Conservation (phyloP, 2,113 vertebrate genomes). For the Coracopsis vasa region DNA sequence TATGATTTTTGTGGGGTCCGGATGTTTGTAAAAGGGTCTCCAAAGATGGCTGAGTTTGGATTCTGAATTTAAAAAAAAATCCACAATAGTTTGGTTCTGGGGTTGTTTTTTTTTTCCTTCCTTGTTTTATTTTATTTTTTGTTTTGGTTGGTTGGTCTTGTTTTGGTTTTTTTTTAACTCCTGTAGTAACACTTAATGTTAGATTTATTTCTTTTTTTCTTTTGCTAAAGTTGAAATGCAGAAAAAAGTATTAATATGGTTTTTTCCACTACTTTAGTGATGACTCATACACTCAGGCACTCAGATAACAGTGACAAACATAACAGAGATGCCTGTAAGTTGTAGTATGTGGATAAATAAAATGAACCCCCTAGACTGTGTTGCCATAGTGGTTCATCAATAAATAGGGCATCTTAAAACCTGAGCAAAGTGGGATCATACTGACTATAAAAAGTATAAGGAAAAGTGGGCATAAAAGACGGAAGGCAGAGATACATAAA, state of each 20-base stretch:
- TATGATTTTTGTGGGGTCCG: conserved; percentile 65
- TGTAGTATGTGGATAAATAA: background rate
- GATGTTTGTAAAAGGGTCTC: conserved; percentile 59
- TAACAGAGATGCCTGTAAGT: background rate
- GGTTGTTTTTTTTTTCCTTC: background rate
- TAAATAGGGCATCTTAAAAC: conserved; percentile 21
- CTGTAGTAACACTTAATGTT: conserved; percentile 25
- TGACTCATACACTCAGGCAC: conserved; percentile 15
- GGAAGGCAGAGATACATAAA: conserved; percentile 30
- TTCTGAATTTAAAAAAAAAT: conserved; percentile 48
- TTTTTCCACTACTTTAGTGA: conserved; percentile 37
- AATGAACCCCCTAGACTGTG: background rate
- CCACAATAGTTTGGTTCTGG: conserved; percentile 16
- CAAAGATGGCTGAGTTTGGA: conserved; percentile 64
- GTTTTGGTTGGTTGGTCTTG: background rate
- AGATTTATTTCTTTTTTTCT: conserved; percentile 59
- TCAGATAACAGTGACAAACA: background rate
- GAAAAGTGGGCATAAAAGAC: background rate
- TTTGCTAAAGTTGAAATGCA: conserved; percentile 85
- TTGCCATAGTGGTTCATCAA: background rate
- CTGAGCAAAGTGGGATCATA: background rate
- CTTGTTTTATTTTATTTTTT: background rate
- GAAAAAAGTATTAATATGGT: conserved; percentile 16
- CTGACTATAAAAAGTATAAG: background rate
- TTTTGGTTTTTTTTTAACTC: background rate